phyloP scores from a whole-genome alignment of 2,797 vertebrate species.

The Brachyalestes nurse region DNA sequence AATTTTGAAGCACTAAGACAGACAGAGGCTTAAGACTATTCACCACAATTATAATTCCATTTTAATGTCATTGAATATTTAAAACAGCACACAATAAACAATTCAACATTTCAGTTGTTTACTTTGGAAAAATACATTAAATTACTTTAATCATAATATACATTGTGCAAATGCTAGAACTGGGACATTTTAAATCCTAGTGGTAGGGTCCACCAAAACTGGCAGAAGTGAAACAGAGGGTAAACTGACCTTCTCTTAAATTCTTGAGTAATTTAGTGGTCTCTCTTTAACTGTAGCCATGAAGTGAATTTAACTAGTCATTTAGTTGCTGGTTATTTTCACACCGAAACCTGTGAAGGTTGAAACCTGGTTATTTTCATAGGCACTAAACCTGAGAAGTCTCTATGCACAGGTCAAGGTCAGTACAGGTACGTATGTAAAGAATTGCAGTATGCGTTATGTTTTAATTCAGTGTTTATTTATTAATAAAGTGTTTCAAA shows the following conservation, averaged over 20 bases:
- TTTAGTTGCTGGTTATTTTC: not conserved
- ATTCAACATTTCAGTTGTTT: not conserved
- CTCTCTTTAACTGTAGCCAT: too few relatives aligned
- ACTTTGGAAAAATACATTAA: slow-evolving; percentile 8
- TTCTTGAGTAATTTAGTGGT: too few relatives aligned
- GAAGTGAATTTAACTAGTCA: not conserved
- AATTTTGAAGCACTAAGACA: not conserved
- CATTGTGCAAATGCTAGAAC: too few relatives aligned
- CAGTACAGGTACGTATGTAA: not conserved
- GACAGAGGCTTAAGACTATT: not conserved
- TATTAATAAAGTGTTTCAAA: too few relatives aligned
- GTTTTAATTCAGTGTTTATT: too few relatives aligned
- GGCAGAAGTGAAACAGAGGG: too few relatives aligned
- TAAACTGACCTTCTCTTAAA: too few relatives aligned
- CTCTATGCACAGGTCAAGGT: not conserved
- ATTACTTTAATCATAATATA: not conserved
- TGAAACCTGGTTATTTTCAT: too few relatives aligned
- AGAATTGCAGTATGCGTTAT: not conserved
- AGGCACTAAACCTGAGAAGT: not conserved
- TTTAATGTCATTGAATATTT: slow-evolving; percentile 12
- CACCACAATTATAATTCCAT: not conserved
- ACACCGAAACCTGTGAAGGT: too few relatives aligned
- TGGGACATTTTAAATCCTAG: not conserved
- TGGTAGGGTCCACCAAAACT: too few relatives aligned
- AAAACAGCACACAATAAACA: not conserved